A percentile compares a stretch with the other conserved stretches of the same genome.
phyloP scores from a whole-genome alignment of 1,140 invertebrate genomes.

The Cydia amplana region DNA sequence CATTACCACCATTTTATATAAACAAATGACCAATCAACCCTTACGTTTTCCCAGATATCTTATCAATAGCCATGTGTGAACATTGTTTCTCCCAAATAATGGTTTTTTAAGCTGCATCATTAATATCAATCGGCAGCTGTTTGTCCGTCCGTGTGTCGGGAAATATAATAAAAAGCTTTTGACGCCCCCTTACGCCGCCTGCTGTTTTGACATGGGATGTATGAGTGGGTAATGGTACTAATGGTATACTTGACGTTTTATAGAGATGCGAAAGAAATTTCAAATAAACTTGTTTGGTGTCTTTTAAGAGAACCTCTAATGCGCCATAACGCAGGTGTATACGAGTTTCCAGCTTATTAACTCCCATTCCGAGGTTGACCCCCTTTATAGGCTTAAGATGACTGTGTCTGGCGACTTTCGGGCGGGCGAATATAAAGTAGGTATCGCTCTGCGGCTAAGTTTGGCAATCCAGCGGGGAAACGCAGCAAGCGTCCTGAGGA shows the following conservation, averaged over 20 bases:
- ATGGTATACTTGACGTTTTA: not conserved
- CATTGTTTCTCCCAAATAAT: slow-evolving; percentile 28
- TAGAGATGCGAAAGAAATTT: too few relatives aligned
- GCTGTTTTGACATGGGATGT: slow-evolving; percentile 21
- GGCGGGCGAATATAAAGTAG: too few relatives aligned
- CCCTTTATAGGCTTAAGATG: too few relatives aligned
- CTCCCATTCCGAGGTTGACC: too few relatives aligned
- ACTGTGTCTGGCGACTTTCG: too few relatives aligned
- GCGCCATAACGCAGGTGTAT: too few relatives aligned
- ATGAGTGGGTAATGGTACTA: not conserved
- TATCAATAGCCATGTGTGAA: slow-evolving; percentile 27
- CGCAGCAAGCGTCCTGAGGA: too few relatives aligned
- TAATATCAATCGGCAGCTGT: slow-evolving; percentile 35
- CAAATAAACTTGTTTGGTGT: too few relatives aligned
- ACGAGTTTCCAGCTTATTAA: too few relatives aligned
- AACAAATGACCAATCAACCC: slow-evolving; percentile 17
- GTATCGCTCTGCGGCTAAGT: too few relatives aligned
- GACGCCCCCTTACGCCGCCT: not conserved
- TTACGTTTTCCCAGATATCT: slow-evolving; percentile 1
- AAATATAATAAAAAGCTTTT: slow-evolving; percentile 25
- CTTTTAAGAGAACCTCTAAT: too few relatives aligned
- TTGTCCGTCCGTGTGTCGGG: not conserved
- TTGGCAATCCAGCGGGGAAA: too few relatives aligned
- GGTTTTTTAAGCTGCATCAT: slow-evolving; percentile 33
- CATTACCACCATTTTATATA: slow-evolving; percentile 14